A percentile compares a stretch with the other conserved stretches of the same genome.
Conservation (phyloP, 2,797 vertebrate genomes). For the Sebastes hubbsi region DNA sequence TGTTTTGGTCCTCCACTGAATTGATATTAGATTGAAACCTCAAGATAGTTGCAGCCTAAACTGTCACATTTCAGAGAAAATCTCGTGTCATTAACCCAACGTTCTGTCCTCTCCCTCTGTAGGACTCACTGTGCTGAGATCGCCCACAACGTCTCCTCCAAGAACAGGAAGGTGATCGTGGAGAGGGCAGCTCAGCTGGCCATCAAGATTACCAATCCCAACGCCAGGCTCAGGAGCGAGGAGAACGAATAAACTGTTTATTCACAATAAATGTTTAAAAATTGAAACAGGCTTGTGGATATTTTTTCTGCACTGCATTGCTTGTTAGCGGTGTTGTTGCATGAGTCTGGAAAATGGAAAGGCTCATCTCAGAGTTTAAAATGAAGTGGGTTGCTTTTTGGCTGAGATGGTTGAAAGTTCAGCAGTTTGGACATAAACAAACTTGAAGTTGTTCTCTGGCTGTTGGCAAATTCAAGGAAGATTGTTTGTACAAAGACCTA, state of each 20-base stretch:
- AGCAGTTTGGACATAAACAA: accelerated
- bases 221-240: constrained; percentile 96
- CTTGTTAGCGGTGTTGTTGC: neutral
- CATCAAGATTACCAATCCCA: constrained; percentile 98
- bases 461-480: neutral
- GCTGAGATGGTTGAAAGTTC: too few species aligned
- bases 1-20: neutral
- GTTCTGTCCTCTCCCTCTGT: neutral
- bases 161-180: constrained; percentile 97
- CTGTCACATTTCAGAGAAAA: neutral
- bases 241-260: constrained; percentile 91
- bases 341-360: neutral
- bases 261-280: constrained; percentile 86
- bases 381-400: neutral
- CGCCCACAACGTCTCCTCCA: constrained; percentile 98
- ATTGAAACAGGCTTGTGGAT: neutral
- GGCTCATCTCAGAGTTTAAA: neutral
- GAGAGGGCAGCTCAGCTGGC: constrained; percentile 96
- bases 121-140: constrained; percentile 98
- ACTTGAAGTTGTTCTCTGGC: neutral
- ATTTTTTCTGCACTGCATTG: neutral
- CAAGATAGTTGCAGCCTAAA: neutral
- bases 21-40: neutral
- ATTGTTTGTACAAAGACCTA: neutral
- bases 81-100: neutral